These are phyloP conservation scores for Tautogolabrus adspersus DNA, from an alignment of 2,113 vertebrate genomes.

Conservation along the genomic window DNA sequence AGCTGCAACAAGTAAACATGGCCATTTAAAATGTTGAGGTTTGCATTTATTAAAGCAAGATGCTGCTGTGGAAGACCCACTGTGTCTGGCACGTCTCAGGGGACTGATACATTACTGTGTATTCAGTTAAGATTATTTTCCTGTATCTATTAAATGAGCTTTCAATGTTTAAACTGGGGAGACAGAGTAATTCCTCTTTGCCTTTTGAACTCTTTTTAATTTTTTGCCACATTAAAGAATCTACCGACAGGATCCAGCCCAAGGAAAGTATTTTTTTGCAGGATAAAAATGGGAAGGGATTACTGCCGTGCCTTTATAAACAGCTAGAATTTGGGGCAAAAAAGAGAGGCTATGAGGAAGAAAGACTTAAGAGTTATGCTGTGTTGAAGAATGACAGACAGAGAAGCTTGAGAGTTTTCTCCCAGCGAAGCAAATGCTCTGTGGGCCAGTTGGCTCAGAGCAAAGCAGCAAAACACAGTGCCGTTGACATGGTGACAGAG, in stretches of 20 bases:
- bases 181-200: constrained; percentile 26
- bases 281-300: constrained; percentile 39
- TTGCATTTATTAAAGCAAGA: constrained; percentile 61
- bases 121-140: constrained; percentile 13
- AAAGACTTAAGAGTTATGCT: constrained; percentile 47
- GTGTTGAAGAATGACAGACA: constrained; percentile 58
- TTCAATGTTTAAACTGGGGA: constrained; percentile 26
- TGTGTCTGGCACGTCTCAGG: constrained; percentile 43
- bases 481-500: constrained; percentile 73
- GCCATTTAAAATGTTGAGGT: constrained; percentile 43
- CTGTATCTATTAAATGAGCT: constrained; percentile 45
- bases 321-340: background rate
- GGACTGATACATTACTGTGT: constrained; percentile 29
- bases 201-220: background rate
- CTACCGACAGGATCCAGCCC: constrained; percentile 47
- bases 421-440: constrained; percentile 42
- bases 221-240: constrained; percentile 16
- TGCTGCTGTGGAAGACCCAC: constrained; percentile 45
- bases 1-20: constrained; percentile 44
- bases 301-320: constrained; percentile 47
- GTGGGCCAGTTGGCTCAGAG: constrained; percentile 70
- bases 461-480: constrained; percentile 72
- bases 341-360: constrained; percentile 12
- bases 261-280: constrained; percentile 50
- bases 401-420: constrained; percentile 51